These are phyloP conservation scores for Engystomops pustulosus DNA, from an alignment of 2,113 vertebrate genomes.

Conservation along the genomic window DNA sequence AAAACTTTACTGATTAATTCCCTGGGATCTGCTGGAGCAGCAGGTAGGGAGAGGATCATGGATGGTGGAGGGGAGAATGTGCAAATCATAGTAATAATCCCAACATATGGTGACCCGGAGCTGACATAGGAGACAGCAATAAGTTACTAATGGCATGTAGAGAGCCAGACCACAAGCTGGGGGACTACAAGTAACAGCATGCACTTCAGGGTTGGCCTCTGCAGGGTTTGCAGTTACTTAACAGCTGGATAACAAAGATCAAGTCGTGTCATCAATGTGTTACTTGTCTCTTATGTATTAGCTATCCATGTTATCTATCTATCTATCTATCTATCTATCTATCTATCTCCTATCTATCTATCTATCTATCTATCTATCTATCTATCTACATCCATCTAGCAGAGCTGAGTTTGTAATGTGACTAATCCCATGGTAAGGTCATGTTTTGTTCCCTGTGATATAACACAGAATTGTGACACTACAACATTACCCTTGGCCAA, in stretches of 20 bases:
- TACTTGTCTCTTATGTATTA: background rate
- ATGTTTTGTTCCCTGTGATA: background rate
- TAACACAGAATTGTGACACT: background rate
- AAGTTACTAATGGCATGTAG: background rate
- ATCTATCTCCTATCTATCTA: slow-evolving; percentile 23
- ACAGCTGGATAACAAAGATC: background rate
- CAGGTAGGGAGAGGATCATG: slow-evolving; percentile 30
- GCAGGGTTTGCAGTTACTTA: background rate
- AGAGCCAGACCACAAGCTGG: background rate
- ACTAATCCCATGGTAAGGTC: too few relatives aligned
- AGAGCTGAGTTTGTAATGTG: background rate
- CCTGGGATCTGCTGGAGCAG: slow-evolving; percentile 42
- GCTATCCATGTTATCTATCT: background rate
- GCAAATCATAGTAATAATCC: background rate
- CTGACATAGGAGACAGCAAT: too few relatives aligned
- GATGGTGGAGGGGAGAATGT: background rate
- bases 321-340: slow-evolving; percentile 29
- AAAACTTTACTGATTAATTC: background rate
- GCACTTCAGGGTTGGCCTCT: background rate
- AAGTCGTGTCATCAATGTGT: too few relatives aligned
- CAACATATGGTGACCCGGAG: slow-evolving; percentile 45
- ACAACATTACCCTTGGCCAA: background rate
- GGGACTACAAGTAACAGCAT: slow-evolving; percentile 12
- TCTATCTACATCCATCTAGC: background rate
- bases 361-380: background rate